phyloP scores from a whole-genome alignment of 2,888 invertebrate genomes.

The Odontomyia ornata region DNA sequence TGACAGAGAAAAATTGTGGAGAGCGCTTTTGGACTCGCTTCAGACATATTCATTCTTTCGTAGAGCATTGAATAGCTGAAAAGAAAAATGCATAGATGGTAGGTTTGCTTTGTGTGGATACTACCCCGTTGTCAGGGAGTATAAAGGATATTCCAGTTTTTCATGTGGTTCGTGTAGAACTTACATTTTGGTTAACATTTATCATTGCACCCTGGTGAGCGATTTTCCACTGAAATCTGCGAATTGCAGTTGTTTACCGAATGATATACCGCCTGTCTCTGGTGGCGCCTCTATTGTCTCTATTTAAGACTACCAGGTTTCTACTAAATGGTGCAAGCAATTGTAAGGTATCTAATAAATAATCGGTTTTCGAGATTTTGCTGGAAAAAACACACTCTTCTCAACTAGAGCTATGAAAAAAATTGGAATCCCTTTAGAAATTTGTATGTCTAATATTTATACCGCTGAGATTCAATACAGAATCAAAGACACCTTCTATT shows the following conservation, averaged over 20 bases:
- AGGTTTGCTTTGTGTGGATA: not conserved
- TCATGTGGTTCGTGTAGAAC: not conserved
- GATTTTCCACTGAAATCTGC: constrained; percentile 43
- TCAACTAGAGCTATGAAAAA: too few relatives aligned
- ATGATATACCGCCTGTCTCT: constrained; percentile 21
- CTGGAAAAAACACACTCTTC: too few relatives aligned
- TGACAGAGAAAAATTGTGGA: constrained; percentile 9
- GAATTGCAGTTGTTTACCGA: constrained; percentile 45
- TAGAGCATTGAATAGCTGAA: not conserved
- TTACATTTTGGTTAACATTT: constrained; percentile 23
- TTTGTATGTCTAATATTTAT: too few relatives aligned
- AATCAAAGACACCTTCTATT: too few relatives aligned
- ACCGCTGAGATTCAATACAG: too few relatives aligned
- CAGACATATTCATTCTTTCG: not conserved
- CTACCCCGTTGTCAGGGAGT: not conserved
- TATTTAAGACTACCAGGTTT: not conserved
- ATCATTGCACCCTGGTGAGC: constrained; percentile 45
- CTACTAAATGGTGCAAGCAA: too few relatives aligned
- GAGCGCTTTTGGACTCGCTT: not conserved
- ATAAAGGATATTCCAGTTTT: constrained; percentile 18
- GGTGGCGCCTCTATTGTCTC: not conserved
- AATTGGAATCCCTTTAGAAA: too few relatives aligned
- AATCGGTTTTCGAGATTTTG: too few relatives aligned
- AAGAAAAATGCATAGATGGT: constrained; percentile 1
- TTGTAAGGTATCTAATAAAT: too few relatives aligned